These are phyloP conservation scores for Eurois occulta DNA, from an alignment of 2,888 invertebrate genomes.

Conservation along the genomic window DNA sequence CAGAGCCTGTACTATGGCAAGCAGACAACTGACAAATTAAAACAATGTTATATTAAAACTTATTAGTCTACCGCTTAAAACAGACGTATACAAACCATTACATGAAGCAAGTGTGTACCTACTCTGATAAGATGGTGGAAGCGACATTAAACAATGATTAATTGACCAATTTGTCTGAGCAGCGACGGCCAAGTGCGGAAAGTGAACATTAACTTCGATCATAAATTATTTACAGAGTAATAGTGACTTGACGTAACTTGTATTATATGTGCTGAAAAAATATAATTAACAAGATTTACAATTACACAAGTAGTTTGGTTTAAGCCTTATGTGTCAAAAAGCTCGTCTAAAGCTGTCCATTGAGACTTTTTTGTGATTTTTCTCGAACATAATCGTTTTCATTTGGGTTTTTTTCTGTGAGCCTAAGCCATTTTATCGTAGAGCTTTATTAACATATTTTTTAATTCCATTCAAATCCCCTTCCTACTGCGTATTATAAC, in stretches of 20 bases:
- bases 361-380: not conserved
- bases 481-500: not conserved
- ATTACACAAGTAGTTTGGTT: not conserved
- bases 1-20: too few relatives aligned
- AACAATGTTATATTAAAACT: constrained; percentile 25
- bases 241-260: constrained; percentile 49
- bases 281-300: constrained; percentile 28
- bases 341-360: not conserved
- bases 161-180: constrained; percentile 80
- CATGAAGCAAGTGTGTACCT: constrained; percentile 62
- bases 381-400: not conserved
- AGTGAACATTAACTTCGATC: constrained; percentile 65
- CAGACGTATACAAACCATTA: constrained; percentile 63
- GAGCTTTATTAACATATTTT: not conserved
- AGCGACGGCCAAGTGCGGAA: constrained; percentile 67
- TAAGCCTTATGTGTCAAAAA: not conserved
- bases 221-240: constrained; percentile 63
- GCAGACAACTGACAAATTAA: too few relatives aligned
- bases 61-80: constrained; percentile 46
- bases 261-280: constrained; percentile 35
- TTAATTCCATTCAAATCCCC: not conserved
- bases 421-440: not conserved
- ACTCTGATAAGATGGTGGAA: constrained; percentile 70
- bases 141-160: constrained; percentile 82
- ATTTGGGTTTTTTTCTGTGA: not conserved